Evolutionary conservation across 2,797 vertebrate genomes (phyloP), one percentile per base, ranked within the genome.

Genomic region (Rhabdophis nuchalis): DNA sequence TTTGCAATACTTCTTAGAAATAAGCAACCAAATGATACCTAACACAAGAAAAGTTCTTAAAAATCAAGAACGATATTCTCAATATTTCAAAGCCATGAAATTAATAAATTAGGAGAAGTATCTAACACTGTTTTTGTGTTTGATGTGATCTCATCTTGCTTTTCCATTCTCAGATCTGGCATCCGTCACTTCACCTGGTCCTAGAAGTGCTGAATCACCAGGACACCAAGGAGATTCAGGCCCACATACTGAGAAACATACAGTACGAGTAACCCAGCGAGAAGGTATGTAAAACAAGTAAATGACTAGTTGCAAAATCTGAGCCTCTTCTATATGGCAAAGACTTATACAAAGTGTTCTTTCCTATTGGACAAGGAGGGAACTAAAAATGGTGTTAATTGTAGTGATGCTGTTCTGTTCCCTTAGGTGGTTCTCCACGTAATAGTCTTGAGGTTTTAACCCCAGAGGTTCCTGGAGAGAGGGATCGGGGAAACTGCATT

Each of bases 391-490:
- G 10, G 29, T 29, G 25, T 32, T 85, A 52, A 53, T 77, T 54
- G 32, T 58, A 77, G 32, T 41, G 23, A 53, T 85, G 36, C 20
- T 1, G 1, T 89, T 29, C 23, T 57, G 61, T 93, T 50, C 86
- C 93, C 36, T 0, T 87, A 99, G 99, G 98, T 94, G 97, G 98
- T 94, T 98, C 99, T 89, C 99, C 99, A 36, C 97, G 99, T 95
- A 99, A 99, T 93, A 99, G 99, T 96, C 97, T 99, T 91, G 99
- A 99, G 96, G 99, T 99, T 91, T 96, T 99, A 97, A 99, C 99
- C 20, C 98, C 98, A 85, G 98, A 98, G 94, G 99, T 99, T 95
- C 99, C 99, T 0, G 99, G 99, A 23, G 99, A 99, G 95, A 97
- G 98, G 94, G 99, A 99, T 95, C 95, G 98, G n/a, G 99, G 99